A percentile compares a stretch with the other conserved stretches of the same genome.
Evolutionary conservation across 1,140 invertebrate genomes (phyloP).

Genomic region (Bacillus rossius): DNA sequence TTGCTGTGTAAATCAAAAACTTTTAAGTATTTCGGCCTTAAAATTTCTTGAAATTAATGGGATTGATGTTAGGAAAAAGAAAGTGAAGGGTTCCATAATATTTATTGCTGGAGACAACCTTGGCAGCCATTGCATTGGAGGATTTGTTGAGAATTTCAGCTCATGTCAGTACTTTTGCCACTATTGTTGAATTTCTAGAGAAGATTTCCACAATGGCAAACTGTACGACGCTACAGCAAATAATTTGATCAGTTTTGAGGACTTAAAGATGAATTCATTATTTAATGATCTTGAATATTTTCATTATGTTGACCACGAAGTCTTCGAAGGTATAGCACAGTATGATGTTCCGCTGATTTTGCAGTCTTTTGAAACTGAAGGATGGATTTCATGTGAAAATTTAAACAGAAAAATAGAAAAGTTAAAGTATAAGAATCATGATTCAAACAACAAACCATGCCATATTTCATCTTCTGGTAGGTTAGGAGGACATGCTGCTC

Average conservation of each 20-base stretch:
- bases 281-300: background rate
- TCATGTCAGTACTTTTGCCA: slow-evolving; percentile 22
- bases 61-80: background rate
- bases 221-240: background rate
- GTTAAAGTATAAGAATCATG: background rate
- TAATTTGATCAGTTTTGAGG: background rate
- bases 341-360: background rate
- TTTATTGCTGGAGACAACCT: slow-evolving; percentile 27
- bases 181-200: slow-evolving; percentile 20
- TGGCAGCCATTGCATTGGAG: slow-evolving; percentile 24
- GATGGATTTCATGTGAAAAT: background rate
- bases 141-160: slow-evolving; percentile 27
- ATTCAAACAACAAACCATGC: background rate
- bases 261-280: background rate
- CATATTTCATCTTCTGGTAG: background rate
- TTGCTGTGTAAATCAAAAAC: slow-evolving; percentile 3
- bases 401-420: background rate
- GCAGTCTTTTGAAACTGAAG: background rate
- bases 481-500: background rate
- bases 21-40: slow-evolving; percentile 1
- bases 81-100: slow-evolving; percentile 19
- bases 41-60: background rate
- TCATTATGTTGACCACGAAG: background rate
- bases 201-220: slow-evolving; percentile 19
- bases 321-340: background rate